Evolutionary conservation across 2,113 vertebrate species (phyloP), one percentile per base, ranked within the genome.

Genomic region (Cyphomyrus plagiostoma): DNA sequence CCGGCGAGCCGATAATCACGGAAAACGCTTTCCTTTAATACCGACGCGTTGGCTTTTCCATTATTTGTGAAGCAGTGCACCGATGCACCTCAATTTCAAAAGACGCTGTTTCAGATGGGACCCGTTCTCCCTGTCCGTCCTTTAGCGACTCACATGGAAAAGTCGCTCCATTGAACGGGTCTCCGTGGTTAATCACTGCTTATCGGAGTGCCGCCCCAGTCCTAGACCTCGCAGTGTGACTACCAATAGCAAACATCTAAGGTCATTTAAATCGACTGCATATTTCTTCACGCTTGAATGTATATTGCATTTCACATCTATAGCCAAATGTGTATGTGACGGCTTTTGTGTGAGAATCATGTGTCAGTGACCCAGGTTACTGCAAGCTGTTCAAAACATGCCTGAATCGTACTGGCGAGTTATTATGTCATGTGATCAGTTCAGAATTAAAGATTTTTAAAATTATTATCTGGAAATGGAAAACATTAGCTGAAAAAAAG

Each of bases 261-360:
- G 74, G 74, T 80, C 74, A 80, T 42, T 80, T 80, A 80, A 80
- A 80, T 80, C 2, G 74, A 80, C 74, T 80, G 74, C 74, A 80
- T 80, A 80, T 39, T 80, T 80, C 3, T 42, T 42, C 74, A 42
- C 30, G 35, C 74, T 80, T 42, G 74, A 80, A 80, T 42, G 74
- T 80, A 80, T 80, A 80, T 42, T 42, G 30, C 74, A 80, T 80
- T 80, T 80, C 74, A 39, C 74, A 80, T 80, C 74, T 80, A 80
- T 80, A 42, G 30, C 11, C 74, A 80, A 80, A 80, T 19, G 30
- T 80, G 74, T 42, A 42, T 80, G 74, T 35, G 13, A 80, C 4
- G 35, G 35, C 35, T 39, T 80, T 42, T 80, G 74, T 19, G 30
- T 39, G 35, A 4, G 70, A 77, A 39, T 19, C 70, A 4, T 42